Conservation (phyloP, 2,888 invertebrate species). For the Tachina fera region DNA sequence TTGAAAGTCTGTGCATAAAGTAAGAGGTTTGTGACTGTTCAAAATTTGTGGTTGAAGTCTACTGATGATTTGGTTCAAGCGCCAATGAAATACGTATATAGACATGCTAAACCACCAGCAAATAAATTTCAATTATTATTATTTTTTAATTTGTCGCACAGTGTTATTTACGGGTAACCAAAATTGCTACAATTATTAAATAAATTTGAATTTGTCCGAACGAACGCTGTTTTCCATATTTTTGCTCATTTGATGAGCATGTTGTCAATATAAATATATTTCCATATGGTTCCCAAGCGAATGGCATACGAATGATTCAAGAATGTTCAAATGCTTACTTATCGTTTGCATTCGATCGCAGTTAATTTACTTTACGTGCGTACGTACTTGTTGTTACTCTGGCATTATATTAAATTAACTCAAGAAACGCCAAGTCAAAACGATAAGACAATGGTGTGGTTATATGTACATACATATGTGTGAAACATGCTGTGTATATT, state of each 20-base stretch:
- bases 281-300: conserved; percentile 20
- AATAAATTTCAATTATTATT: too few species aligned
- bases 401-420: not conserved
- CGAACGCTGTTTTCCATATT: not conserved
- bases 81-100: too few species aligned
- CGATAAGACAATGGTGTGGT: conserved; percentile 42
- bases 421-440: conserved; percentile 30
- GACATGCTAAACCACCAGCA: too few species aligned
- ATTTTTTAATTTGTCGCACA: too few species aligned
- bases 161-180: not conserved
- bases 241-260: not conserved
- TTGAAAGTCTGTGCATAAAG: too few species aligned
- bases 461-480: not conserved
- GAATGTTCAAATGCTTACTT: not conserved
- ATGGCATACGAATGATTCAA: conserved; percentile 3
- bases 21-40: too few species aligned
- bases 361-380: not conserved
- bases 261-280: conserved; percentile 7
- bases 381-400: not conserved
- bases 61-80: too few species aligned
- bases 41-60: too few species aligned
- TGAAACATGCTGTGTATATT: conserved; percentile 7
- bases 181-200: conserved; percentile 8
- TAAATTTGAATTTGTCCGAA: not conserved
- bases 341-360: not conserved